Percentiles rank a stretch among this genome's conserved stretches.
These are phyloP conservation scores for Forbesichthys papilliferus DNA, from an alignment of 2,113 vertebrate genomes.

Conservation along the genomic window DNA sequence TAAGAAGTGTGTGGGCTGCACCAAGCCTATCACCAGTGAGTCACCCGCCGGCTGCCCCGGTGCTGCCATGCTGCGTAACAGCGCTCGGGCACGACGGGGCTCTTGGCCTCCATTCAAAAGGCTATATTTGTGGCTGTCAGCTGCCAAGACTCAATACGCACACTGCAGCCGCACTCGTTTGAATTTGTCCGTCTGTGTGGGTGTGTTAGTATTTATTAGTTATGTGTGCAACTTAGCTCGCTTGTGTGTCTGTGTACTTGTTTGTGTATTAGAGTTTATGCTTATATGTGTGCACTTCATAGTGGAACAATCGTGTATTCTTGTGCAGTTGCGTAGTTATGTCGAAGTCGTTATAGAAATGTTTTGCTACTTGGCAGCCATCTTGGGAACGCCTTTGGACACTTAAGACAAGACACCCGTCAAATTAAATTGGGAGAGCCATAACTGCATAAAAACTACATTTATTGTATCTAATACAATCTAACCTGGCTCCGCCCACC, in stretches of 20 bases:
- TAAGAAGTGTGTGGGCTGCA: constrained; percentile 96
- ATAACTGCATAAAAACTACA: no score
- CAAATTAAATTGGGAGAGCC: no score
- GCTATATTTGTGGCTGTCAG: neutral
- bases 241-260: neutral
- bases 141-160: no score
- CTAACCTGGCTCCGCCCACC: no score
- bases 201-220: neutral
- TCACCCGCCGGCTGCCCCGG: constrained; percentile 17
- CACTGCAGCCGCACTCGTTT: neutral
- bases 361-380: neutral
- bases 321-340: constrained; percentile 5
- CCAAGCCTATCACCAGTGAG: constrained; percentile 94
- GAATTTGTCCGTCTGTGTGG: neutral
- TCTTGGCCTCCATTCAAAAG: neutral
- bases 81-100: no score
- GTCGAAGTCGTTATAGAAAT: no score
- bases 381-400: neutral
- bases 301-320: constrained; percentile 6
- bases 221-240: constrained; percentile 29
- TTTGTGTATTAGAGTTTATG: neutral
- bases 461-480: no score
- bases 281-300: constrained; percentile 42
- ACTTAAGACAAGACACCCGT: no score
- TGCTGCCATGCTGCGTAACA: neutral